These are phyloP conservation scores for Ditylenchus weischeri DNA, from an alignment of 2,888 invertebrate genomes.

Conservation along the genomic window DNA sequence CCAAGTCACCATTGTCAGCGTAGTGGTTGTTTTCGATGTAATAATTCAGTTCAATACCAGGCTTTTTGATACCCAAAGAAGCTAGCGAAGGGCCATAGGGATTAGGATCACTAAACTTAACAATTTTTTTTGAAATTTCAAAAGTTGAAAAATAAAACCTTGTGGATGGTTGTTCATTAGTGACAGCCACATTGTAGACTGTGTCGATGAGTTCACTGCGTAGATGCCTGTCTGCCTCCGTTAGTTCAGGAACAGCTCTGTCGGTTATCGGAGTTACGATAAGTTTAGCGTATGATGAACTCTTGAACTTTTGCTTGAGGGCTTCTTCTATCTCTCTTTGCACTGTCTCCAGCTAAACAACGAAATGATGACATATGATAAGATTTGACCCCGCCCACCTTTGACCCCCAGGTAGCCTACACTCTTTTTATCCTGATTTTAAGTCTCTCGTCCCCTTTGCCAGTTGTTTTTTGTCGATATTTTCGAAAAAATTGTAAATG, in stretches of 20 bases:
- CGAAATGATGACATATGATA: not conserved
- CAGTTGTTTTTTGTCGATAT: no score
- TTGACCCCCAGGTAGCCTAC: no score
- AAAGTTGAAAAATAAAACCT: not conserved
- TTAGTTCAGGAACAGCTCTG: conserved; percentile 26
- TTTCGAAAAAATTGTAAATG: no score
- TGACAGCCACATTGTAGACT: conserved; percentile 35
- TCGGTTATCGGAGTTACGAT: conserved; percentile 33
- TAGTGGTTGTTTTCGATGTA: not conserved
- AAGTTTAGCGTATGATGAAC: conserved; percentile 43
- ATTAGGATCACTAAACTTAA: not conserved
- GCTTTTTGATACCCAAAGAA: conserved; percentile 44
- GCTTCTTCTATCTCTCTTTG: conserved; percentile 51
- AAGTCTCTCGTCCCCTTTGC: no score
- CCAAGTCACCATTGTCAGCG: conserved; percentile 30
- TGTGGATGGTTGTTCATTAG: conserved; percentile 23
- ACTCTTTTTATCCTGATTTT: no score
- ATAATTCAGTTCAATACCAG: conserved; percentile 8
- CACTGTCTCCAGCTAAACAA: conserved; percentile 16
- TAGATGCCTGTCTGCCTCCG: conserved; percentile 33
- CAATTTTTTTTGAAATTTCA: not conserved
- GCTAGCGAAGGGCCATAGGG: conserved; percentile 45
- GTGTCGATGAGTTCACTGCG: conserved; percentile 42
- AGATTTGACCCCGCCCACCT: no score
- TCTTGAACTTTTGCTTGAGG: conserved; percentile 49